Evolutionary conservation across 92 coral and sea anemone genomes (phyloP).

Genomic region (Phenganax stokvisi): DNA sequence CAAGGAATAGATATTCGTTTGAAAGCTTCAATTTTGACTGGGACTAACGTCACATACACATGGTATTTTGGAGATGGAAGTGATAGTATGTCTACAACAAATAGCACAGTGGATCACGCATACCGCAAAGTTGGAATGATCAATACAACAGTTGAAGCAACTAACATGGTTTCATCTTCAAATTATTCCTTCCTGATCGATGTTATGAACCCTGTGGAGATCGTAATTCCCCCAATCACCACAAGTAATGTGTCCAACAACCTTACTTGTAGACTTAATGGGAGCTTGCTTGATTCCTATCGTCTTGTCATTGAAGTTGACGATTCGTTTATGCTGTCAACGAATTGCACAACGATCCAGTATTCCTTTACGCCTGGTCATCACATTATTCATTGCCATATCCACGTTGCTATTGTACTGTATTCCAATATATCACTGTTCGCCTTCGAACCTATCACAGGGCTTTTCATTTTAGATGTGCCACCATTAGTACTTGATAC

Average conservation of each 20-base stretch:
- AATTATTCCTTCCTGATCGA: background rate
- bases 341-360: constrained; percentile 33
- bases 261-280: constrained; percentile 27
- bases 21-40: constrained; percentile 50
- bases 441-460: constrained; percentile 62
- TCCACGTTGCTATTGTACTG: constrained; percentile 32
- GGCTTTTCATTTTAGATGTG: constrained; percentile 49
- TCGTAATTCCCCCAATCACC: constrained; percentile 2
- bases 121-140: background rate
- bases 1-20: constrained; percentile 54
- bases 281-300: background rate
- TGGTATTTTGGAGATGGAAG: constrained; percentile 79
- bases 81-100: constrained; percentile 6
- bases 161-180: constrained; percentile 26
- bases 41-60: constrained; percentile 52
- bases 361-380: constrained; percentile 52
- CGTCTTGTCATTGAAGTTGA: background rate
- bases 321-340: constrained; percentile 10
- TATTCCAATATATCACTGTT: constrained; percentile 50
- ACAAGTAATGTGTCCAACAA: constrained; percentile 10
- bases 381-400: constrained; percentile 6
- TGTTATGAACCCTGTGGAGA: constrained; percentile 14
- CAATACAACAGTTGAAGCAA: constrained; percentile 25
- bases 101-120: background rate
- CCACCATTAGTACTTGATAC: constrained; percentile 62